Evolutionary conservation across 2,113 vertebrate genomes (phyloP).

Genomic region (Piprites chloris): DNA sequence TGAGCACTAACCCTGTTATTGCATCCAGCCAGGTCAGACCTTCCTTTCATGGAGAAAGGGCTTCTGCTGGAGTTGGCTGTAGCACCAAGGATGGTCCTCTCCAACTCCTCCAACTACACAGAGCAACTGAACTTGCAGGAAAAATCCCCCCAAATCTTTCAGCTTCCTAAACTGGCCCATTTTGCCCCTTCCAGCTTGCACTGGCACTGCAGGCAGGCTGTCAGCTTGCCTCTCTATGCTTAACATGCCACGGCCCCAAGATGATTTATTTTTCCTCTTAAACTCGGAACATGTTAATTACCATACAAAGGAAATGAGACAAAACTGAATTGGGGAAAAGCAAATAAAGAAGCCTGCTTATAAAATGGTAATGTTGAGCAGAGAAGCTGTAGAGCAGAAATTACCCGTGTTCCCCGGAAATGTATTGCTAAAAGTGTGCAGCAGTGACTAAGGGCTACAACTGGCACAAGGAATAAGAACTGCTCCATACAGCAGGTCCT

Average conservation of each 20-base stretch:
- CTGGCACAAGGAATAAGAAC: neutral
- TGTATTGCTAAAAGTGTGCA: neutral
- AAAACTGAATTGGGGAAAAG: neutral
- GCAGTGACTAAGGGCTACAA: neutral
- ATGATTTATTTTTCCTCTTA: neutral
- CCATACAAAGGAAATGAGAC: conserved; percentile 1
- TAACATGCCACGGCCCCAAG: neutral
- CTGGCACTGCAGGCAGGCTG: accelerated
- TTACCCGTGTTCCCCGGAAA: neutral
- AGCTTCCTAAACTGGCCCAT: neutral
- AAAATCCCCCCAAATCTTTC: neutral
- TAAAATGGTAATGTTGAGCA: neutral
- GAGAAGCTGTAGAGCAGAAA: conserved; percentile 23
- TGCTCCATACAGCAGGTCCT: neutral
- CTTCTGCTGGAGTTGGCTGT: neutral
- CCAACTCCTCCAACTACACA: neutral
- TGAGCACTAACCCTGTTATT: neutral
- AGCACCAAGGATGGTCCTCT: neutral
- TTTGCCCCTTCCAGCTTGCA: neutral
- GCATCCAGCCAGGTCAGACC: neutral
- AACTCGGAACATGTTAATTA: conserved; percentile 14
- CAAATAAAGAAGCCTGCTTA: conserved; percentile 28
- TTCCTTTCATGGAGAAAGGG: neutral
- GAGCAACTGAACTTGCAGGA: neutral
- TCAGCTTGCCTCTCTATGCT: neutral